Conservation (phyloP, 2,888 invertebrate species). For the Scelioninae gen. 2 region DNA sequence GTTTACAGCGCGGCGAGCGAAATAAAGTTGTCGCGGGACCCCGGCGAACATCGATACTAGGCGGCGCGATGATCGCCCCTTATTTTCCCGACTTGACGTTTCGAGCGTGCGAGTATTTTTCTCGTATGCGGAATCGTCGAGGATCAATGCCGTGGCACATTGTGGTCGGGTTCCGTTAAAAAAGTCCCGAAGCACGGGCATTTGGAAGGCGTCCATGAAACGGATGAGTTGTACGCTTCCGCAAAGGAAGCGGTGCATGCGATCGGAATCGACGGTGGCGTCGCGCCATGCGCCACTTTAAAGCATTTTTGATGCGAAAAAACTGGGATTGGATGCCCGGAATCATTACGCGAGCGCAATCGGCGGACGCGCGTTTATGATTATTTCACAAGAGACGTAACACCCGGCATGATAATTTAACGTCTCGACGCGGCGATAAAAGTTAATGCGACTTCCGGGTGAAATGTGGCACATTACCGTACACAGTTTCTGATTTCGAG, state of each 20-base stretch:
- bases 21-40: slow-evolving; percentile 22
- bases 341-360: slow-evolving; percentile 8
- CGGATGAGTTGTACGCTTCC: slow-evolving; percentile 55
- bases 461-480: background rate
- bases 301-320: slow-evolving; percentile 25
- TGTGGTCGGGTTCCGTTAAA: slow-evolving; percentile 14
- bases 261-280: slow-evolving; percentile 33
- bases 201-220: slow-evolving; percentile 64
- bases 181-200: slow-evolving; percentile 57
- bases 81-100: slow-evolving; percentile 18
- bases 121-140: slow-evolving; percentile 56
- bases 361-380: slow-evolving; percentile 16
- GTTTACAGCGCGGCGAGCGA: background rate
- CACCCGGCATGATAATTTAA: slow-evolving; percentile 7
- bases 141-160: slow-evolving; percentile 63
- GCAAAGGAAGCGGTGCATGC: background rate
- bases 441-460: background rate
- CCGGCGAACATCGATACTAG: slow-evolving; percentile 1
- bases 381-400: slow-evolving; percentile 18
- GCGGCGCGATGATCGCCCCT: slow-evolving; percentile 15
- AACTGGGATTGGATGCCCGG: slow-evolving; percentile 2
- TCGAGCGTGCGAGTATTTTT: slow-evolving; percentile 55
- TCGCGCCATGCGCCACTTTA: slow-evolving; percentile 34
- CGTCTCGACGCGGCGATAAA: background rate
- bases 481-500: background rate